Evolutionary conservation across 1,140 invertebrate genomes (phyloP).

Genomic region (Megalonaias nervosa): DNA sequence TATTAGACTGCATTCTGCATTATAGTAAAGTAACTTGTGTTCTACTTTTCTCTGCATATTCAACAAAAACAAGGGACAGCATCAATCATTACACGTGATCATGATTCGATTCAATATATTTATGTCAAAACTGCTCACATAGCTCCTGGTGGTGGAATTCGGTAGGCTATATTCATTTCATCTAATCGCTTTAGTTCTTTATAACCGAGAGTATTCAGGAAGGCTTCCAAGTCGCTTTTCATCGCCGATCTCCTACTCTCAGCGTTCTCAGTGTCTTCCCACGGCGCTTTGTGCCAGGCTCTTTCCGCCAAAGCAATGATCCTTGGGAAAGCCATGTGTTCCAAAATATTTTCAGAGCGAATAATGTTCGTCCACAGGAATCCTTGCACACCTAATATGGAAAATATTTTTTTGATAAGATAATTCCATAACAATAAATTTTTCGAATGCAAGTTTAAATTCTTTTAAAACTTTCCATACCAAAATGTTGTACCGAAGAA

Average conservation of each 20-base stretch:
- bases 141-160: slow-evolving; percentile 58
- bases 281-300: slow-evolving; percentile 54
- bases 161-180: slow-evolving; percentile 44
- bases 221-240: slow-evolving; percentile 52
- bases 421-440: not conserved
- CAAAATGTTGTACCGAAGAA: too few relatives aligned
- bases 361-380: slow-evolving; percentile 47
- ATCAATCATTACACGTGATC: too few relatives aligned
- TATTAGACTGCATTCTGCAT: too few relatives aligned
- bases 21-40: too few relatives aligned
- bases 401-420: slow-evolving; percentile 27
- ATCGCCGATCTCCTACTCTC: slow-evolving; percentile 5
- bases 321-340: slow-evolving; percentile 53
- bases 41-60: too few relatives aligned
- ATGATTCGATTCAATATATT: too few relatives aligned
- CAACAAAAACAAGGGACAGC: too few relatives aligned
- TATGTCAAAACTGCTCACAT: slow-evolving; percentile 33
- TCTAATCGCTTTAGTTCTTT: slow-evolving; percentile 59
- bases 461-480: not conserved
- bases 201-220: slow-evolving; percentile 59
- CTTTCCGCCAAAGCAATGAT: slow-evolving; percentile 56
- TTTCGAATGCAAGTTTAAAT: not conserved
- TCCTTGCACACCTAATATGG: slow-evolving; percentile 39
- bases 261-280: slow-evolving; percentile 42
- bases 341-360: slow-evolving; percentile 32